Evolutionary conservation across 53 echinoderm and acorn worm species (phyloP).

Genomic region (Actinopyga echinites): DNA sequence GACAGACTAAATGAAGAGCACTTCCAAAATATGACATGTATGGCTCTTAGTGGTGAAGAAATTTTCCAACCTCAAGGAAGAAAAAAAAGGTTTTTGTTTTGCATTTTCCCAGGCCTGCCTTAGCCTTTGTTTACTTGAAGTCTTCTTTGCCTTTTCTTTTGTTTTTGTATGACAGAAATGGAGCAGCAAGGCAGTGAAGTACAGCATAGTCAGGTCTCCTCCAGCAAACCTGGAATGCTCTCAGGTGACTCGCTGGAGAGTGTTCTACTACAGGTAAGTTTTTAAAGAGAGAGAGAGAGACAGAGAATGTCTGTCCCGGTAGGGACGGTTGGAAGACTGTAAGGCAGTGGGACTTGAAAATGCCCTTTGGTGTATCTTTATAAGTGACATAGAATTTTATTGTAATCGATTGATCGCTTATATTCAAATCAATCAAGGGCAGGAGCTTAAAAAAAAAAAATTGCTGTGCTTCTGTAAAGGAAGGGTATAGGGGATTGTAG

Average conservation of each 20-base stretch:
- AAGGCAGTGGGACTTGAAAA: neutral
- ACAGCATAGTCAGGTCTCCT: slow-evolving; percentile 96
- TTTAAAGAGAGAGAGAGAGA: neutral
- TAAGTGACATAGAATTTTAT: neutral
- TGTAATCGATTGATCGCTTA: neutral
- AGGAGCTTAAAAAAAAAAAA: too few species aligned
- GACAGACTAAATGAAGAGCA: too few species aligned
- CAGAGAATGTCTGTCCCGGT: too few species aligned
- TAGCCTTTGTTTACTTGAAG: neutral
- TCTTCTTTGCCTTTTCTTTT: neutral
- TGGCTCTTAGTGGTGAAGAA: too few species aligned
- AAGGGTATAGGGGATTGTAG: too few species aligned
- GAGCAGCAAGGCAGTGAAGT: slow-evolving; percentile 92
- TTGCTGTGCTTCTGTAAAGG: too few species aligned
- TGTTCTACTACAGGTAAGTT: slow-evolving; percentile 85
- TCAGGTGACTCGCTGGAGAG: slow-evolving; percentile 81
- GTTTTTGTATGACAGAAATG: slow-evolving; percentile 43
- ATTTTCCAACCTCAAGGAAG: too few species aligned
- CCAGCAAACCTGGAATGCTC: slow-evolving; percentile 92
- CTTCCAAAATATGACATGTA: too few species aligned
- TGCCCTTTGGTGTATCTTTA: neutral
- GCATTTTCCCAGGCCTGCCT: too few species aligned
- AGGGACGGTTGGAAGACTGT: too few species aligned
- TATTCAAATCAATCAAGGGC: too few species aligned
- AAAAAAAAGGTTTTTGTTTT: too few species aligned